Evolutionary conservation across 2,888 invertebrate species (phyloP).

Genomic region (Seira ritae): DNA sequence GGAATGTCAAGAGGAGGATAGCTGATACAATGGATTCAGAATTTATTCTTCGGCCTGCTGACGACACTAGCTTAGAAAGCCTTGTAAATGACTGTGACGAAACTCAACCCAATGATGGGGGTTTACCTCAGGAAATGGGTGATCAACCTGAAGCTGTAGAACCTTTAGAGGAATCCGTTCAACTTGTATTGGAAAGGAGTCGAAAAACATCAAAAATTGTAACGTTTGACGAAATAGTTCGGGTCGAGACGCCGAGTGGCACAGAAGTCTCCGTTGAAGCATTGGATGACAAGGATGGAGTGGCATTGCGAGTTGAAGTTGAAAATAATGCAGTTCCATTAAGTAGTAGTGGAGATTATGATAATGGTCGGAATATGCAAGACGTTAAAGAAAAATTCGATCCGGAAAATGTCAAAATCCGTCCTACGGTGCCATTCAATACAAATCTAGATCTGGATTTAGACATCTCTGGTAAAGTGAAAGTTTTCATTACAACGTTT

Average conservation of each 20-base stretch:
- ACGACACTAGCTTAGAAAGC: not conserved
- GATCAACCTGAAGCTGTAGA: too few relatives aligned
- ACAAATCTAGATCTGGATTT: conserved; percentile 44
- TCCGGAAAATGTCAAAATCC: conserved; percentile 58
- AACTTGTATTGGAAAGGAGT: too few relatives aligned
- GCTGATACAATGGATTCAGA: not conserved
- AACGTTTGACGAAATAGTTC: too few relatives aligned
- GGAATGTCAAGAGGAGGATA: conserved; percentile 23
- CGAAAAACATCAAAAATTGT: too few relatives aligned
- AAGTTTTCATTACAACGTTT: too few relatives aligned
- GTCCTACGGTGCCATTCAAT: conserved; percentile 50
- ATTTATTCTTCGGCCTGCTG: not conserved
- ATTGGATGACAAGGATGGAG: not conserved
- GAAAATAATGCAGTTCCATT: not conserved
- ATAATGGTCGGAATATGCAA: not conserved
- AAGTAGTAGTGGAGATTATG: not conserved
- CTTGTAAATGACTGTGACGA: not conserved
- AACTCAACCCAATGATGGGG: too few relatives aligned
- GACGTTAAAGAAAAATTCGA: conserved; percentile 62
- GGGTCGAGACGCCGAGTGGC: too few relatives aligned
- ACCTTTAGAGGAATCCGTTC: too few relatives aligned
- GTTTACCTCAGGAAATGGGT: too few relatives aligned
- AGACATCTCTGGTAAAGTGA: conserved; percentile 27
- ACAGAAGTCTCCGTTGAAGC: not conserved
- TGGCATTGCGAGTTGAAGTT: not conserved